Conservation (phyloP, 2,113 vertebrate genomes). For the Anarrhichthys ocellatus region DNA sequence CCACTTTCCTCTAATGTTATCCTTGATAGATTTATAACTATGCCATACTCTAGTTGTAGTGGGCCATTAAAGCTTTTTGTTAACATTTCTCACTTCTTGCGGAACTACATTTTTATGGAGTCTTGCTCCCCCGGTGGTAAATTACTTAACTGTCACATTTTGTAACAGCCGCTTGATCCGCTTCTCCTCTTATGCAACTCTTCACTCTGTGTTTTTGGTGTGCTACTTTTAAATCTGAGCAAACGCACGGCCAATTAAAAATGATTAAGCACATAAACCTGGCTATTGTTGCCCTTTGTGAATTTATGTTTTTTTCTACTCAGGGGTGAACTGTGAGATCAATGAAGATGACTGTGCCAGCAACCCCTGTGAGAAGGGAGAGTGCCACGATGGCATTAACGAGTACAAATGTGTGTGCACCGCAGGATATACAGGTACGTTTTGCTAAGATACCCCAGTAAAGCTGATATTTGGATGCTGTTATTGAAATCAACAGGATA, state of each 20-base stretch:
- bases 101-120: not conserved
- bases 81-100: constrained; percentile 11
- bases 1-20: not conserved
- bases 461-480: not conserved
- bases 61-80: constrained; percentile 16
- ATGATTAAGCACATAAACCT: not conserved
- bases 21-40: not conserved
- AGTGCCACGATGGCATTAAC: constrained; percentile 91
- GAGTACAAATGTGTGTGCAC: constrained; percentile 91
- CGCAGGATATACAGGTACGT: constrained; percentile 92
- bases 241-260: not conserved
- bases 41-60: not conserved
- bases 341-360: constrained; percentile 93
- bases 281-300: not conserved
- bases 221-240: not conserved
- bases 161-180: not conserved
- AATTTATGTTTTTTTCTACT: constrained; percentile 31
- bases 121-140: constrained; percentile 66
- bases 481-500: not conserved
- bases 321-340: constrained; percentile 93
- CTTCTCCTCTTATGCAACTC: not conserved
- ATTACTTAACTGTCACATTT: not conserved
- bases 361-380: constrained; percentile 90
- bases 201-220: not conserved
- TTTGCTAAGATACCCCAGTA: not conserved